phyloP scores from a whole-genome alignment of 2,797 vertebrate species.

The Clarias platycephalus region DNA sequence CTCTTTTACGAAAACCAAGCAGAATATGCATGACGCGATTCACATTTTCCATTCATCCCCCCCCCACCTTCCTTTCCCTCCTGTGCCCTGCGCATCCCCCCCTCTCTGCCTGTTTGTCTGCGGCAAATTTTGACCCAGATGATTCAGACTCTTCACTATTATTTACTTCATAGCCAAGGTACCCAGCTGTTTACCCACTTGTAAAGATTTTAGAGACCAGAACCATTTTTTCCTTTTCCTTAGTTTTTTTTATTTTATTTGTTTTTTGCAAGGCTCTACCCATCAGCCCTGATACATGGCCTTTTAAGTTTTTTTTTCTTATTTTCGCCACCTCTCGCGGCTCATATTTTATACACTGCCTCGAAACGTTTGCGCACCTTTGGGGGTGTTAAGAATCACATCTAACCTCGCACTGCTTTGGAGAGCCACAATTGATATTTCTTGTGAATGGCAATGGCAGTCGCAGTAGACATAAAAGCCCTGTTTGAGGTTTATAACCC shows the following conservation, averaged over 20 bases:
- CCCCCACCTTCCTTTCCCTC: slow-evolving; percentile 34
- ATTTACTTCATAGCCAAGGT: slow-evolving; percentile 65
- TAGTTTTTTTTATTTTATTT: background rate
- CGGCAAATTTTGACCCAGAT: slow-evolving; percentile 63
- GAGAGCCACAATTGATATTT: slow-evolving; percentile 39
- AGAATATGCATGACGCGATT: slow-evolving; percentile 61
- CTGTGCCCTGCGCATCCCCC: slow-evolving; percentile 7
- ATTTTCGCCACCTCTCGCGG: background rate
- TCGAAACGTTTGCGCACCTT: slow-evolving; percentile 36
- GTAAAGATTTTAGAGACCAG: slow-evolving; percentile 53
- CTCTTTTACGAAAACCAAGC: slow-evolving; percentile 37
- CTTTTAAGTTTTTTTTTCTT: slow-evolving; percentile 50
- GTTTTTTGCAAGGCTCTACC: slow-evolving; percentile 50
- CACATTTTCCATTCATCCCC: slow-evolving; percentile 69
- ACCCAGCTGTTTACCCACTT: slow-evolving; percentile 62
- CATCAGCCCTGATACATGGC: slow-evolving; percentile 38
- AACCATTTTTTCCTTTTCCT: background rate
- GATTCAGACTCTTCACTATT: slow-evolving; percentile 69
- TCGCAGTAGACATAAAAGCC: background rate
- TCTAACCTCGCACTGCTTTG: slow-evolving; percentile 48
- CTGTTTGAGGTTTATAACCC: slow-evolving; percentile 9
- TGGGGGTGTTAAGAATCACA: slow-evolving; percentile 44
- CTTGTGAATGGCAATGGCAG: background rate
- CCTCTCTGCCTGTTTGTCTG: slow-evolving; percentile 36
- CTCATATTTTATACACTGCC: slow-evolving; percentile 31